Evolutionary conservation across 2,888 invertebrate species (phyloP), one percentile per base, ranked within the genome.

Genomic region (Nymphalis c-album): DNA sequence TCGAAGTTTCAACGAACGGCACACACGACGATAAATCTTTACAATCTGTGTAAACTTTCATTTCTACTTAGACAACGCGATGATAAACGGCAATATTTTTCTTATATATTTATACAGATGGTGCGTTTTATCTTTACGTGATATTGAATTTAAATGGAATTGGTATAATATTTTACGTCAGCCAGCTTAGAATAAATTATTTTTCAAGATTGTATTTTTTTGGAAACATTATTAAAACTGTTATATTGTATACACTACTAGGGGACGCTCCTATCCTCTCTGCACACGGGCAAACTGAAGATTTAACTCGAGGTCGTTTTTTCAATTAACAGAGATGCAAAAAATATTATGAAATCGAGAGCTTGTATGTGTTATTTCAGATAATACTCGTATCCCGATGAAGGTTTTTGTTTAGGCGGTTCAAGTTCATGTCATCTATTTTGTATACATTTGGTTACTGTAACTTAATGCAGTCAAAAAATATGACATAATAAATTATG

Each of bases 11-110:
- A 50, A 59, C 59, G 59, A 40, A 64, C 13, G 64, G 59, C 59
- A 59, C 64, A 64, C 46, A 47, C 51, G 53, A 65, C 65, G 53
- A 65, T 65, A 65, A 65, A 65, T 65, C 60, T 22, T 46, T 10
- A 60, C 65, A 65, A 65, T 65, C 65, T 60, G 60, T 47, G 60
- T 59, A 65, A 65, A 65, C 65, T 65, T 65, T 60, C 60, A 53
- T 65, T 65, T 60, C 47, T 51, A 65, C 60, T 60, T 60, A 65
- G 53, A 17, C 26, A 55, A 55, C 17, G 26, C 8, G 53, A 55
- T 60, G 60, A 65, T 53, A 65, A 53, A 65, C 53, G 60, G 53
- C 53, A 53, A 65, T 53, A 65, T 65, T 60, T 65, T 65, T 65
- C 60, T 60, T 51, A 64, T 53, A n/a, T 65, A 51, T 51, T 53